phyloP scores from a whole-genome alignment of 2,797 vertebrate species.

The Phalanger gymnotis region DNA sequence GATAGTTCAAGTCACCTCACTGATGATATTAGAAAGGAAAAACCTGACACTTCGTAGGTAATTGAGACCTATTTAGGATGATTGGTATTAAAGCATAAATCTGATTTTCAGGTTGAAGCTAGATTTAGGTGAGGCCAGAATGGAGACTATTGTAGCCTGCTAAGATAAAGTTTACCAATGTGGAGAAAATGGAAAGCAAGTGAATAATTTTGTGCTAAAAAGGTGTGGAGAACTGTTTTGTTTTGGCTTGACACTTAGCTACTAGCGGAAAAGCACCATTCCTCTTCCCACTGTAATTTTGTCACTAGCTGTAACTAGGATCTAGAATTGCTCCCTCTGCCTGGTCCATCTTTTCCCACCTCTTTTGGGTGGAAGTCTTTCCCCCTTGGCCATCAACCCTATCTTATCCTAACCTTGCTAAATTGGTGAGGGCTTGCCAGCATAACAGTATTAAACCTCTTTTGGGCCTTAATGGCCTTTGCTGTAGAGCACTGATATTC shows the following conservation, averaged over 20 bases:
- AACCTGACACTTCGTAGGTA: neutral
- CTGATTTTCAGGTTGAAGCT: neutral
- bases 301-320: fast-evolving
- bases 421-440: neutral
- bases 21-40: neutral
- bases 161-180: neutral
- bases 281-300: neutral
- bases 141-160: neutral
- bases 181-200: neutral
- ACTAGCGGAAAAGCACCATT: fast-evolving
- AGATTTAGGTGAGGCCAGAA: neutral
- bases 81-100: neutral
- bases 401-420: neutral
- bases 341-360: neutral
- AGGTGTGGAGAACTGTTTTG: neutral
- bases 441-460: neutral
- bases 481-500: neutral
- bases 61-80: neutral
- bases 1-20: neutral
- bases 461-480: neutral
- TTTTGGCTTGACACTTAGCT: neutral
- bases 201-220: neutral
- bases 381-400: neutral
- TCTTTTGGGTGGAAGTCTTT: neutral
- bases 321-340: neutral